Base-by-base conservation (phyloP, 92 coral and sea anemone genomes). In the Zoanthus sansibaricus region DNA sequence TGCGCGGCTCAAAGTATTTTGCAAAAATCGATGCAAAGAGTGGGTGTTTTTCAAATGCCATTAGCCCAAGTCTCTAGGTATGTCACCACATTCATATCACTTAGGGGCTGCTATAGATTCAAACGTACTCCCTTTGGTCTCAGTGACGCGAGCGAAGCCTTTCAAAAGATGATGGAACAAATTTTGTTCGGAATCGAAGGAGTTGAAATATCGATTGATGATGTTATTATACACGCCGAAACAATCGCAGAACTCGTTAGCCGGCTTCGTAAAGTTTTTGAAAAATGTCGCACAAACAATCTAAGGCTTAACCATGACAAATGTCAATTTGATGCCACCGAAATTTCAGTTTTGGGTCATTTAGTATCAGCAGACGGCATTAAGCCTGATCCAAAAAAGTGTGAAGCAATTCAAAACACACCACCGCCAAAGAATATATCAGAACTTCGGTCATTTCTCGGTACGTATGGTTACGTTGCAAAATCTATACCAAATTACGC, bases 401-500 rank as follows among this genome's bases (percentile, higher is more conserved):
- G 78, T 8, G 74, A 90, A 78, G 83, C 83, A 15, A 86, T 90
- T 18, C 8, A 51, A 42, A 77, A 79, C 25, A 78, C 84, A 47
- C 59, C 91, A 5, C 71, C 48, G 52, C 91, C 84, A 3, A 68
- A 61, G 49, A 88, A 82, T 45, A 18, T 84, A 5, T 33, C 87
- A 4, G 87, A 78, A 33, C 80, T 90, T 49, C 8, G 76, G 20
- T 90, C 90, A 4, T 82, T 90, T 86, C 82, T 87, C 44, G 91
- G 88, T 4, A 90, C 83, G 10, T 87, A 91, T 54, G 93, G 88
- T 33, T 85, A 78, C 32, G 86, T 85, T 1, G 64, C 90, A 0
- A 90, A 90, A 48, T 90, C 79, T 17, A 80, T 89, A 13, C 89
- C 89, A 3, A 18, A 87, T 46, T 90, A 86, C 73, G 93, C 90